Base-by-base conservation (phyloP, 2,797 vertebrate genomes). In the Margarornis squamiger region DNA sequence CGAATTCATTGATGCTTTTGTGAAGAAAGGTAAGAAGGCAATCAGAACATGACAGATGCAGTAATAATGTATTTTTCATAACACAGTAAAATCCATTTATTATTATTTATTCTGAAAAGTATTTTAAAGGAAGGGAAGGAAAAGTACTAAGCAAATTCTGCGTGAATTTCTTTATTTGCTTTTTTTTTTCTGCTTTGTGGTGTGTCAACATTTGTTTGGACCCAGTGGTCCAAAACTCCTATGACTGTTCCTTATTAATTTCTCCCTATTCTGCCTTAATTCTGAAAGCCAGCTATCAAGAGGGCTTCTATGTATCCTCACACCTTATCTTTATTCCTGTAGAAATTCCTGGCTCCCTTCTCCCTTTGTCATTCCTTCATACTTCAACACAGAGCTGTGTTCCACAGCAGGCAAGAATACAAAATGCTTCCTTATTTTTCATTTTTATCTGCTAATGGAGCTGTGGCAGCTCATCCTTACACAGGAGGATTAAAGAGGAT, bases 11-110 rank as follows among this genome's bases (percentile, higher is more conserved):
- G 96, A 98, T 80, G 92, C 88, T 1, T 98, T 98, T 5, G 96
- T 99, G 34, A 98, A 98, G 90, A 98, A 98, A 91, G 99, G 99
- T 99, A 97, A 97, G 97, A 49, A 79, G 63, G 41, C 61, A 76
- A 73, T 81, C 6, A 22, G 51, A 87, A 73, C 20, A 4, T 34
- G 63, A 30, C 6, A 27, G 52, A 27, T 13, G 10, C 9, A 48
- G 27, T 32, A 13, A 2, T 49, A 30, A 19, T 49, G 13, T 41
- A 4, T n/a, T 22, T 70, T 71, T 67, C 5, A 6, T 51, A 43
- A 32, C 34, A 49, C 23, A 39, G 23, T 54, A 71, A 34, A 49
- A 26, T 20, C 13, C 6, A 18, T 34, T 65, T 72, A 24, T 51
- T 55, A 2, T 58, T 93, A 22, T 62, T 83, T 80, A 18, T 68